phyloP scores from a whole-genome alignment of 2,888 invertebrate genomes.

The Polymixis lichenea region DNA sequence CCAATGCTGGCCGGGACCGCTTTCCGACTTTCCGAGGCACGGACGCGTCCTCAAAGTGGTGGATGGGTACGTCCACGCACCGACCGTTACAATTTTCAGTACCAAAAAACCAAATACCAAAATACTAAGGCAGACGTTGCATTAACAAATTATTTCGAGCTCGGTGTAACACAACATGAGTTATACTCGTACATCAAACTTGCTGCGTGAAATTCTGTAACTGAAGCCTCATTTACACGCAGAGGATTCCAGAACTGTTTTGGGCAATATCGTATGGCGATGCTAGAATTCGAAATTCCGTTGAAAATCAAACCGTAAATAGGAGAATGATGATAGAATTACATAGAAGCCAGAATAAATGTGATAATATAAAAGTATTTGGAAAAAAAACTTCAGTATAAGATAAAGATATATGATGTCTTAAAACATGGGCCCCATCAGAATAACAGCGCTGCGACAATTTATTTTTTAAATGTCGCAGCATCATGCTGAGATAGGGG shows the following conservation, averaged over 20 bases:
- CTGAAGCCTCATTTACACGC: slow-evolving; percentile 21
- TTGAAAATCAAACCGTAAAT: slow-evolving; percentile 13
- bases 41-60: no score
- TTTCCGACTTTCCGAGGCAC: no score
- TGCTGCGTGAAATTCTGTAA: slow-evolving; percentile 44
- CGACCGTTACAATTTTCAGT: background rate
- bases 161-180: slow-evolving; percentile 15
- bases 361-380: background rate
- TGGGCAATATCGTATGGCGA: slow-evolving; percentile 23
- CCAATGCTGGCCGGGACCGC: no score
- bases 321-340: slow-evolving; percentile 2
- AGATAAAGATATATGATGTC: background rate
- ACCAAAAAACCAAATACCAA: background rate
- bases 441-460: no score
- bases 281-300: background rate
- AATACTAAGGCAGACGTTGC: slow-evolving; percentile 13
- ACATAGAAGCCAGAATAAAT: background rate
- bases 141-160: slow-evolving; percentile 30
- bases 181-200: slow-evolving; percentile 44
- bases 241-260: background rate
- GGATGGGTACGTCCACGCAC: no score
- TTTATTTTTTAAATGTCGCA: no score
- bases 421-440: no score
- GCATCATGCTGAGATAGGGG: no score
- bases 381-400: background rate